Evolutionary conservation across 2,797 vertebrate species (phyloP), one percentile per base, ranked within the genome.

Genomic region (Macroramphosus scolopax): DNA sequence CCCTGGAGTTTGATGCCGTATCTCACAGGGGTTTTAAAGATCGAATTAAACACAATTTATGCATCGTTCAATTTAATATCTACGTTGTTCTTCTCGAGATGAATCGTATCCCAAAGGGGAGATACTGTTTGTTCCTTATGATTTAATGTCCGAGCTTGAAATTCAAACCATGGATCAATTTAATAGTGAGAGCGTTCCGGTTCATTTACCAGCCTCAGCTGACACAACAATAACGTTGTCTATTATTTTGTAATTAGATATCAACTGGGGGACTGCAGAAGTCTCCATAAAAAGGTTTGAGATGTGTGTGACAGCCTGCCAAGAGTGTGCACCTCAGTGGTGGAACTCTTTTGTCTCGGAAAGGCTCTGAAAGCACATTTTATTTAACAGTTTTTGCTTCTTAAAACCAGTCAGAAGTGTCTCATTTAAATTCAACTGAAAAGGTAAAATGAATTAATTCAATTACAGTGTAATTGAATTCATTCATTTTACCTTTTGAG

Each of bases 201-300:
- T 51, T 54, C 22, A 10, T 61, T 50, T 55, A 38, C 50, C 14
- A 25, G 17, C 24, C 50, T 66, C 35, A 35, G 26, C 33, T 45
- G 17, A 32, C 17, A 38, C 39, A 30, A 25, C 35, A 42, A 40
- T 66, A 52, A 63, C 49, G 24, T 26, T 36, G 26, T 45, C 22
- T 42, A 22, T 50, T 52, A 16, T 60, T 65, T 75, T 20, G 54
- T 30, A 16, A 47, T 61, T 34, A 17, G 17, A 77, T 74, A 57
- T 59, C 65, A 44, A 14, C 25, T 5, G 17, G 2, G 40, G 14
- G 48, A 32, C 17, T 14, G 24, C 45, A 29, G 16, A 63, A 47
- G 42, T 37, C 39, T 49, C 32, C 46, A 60, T 42, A 36, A 52
- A 43, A 61, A 49, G 34, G 46, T 55, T 45, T 46, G 58, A 62